Evolutionary conservation across 2,888 invertebrate genomes (phyloP).

Genomic region (Horisme vitalbata): DNA sequence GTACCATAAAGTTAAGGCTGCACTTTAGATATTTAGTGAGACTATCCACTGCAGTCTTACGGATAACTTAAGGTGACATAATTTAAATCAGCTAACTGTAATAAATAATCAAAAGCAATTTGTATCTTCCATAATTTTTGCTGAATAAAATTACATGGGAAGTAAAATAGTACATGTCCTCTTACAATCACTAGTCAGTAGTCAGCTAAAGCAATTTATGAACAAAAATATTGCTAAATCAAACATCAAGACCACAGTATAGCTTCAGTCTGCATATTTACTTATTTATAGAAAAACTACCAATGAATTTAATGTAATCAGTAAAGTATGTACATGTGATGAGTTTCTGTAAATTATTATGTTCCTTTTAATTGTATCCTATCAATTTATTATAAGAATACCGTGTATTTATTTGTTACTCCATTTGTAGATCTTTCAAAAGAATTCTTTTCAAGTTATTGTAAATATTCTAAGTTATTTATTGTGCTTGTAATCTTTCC

Average conservation of each 20-base stretch:
- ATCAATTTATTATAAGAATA: slow-evolving; percentile 16
- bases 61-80: no score
- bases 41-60: no score
- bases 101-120: slow-evolving; percentile 9
- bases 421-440: slow-evolving; percentile 10
- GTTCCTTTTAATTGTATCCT: slow-evolving; percentile 29
- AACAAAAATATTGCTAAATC: slow-evolving; percentile 7
- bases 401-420: slow-evolving; percentile 23
- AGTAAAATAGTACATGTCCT: slow-evolving; percentile 22
- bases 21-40: no score
- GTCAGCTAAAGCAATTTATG: slow-evolving; percentile 28
- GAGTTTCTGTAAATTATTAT: slow-evolving; percentile 26
- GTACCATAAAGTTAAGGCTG: no score
- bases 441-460: slow-evolving; percentile 21
- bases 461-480: slow-evolving; percentile 32
- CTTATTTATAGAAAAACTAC: slow-evolving; percentile 12
- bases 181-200: slow-evolving; percentile 36
- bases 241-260: slow-evolving; percentile 5
- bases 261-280: slow-evolving; percentile 19
- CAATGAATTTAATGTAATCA: slow-evolving; percentile 19
- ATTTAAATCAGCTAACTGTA: no score
- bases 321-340: slow-evolving; percentile 21
- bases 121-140: slow-evolving; percentile 18
- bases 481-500: slow-evolving; percentile 59
- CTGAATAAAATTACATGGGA: slow-evolving; percentile 19